phyloP scores from a whole-genome alignment of 2,797 vertebrate genomes.

The Limosa lapponica region DNA sequence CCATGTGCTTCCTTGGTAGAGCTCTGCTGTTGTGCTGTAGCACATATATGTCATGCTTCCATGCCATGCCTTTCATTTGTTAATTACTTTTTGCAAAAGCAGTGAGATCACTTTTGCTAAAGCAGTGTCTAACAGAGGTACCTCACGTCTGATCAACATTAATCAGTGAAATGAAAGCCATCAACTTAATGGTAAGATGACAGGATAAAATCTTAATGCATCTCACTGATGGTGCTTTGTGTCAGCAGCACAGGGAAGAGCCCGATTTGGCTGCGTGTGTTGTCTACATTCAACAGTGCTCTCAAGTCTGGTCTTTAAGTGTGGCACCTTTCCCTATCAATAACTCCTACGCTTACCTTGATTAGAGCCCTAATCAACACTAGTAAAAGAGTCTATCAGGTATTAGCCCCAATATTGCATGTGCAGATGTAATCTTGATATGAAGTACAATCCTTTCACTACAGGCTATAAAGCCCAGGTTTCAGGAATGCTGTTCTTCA shows the following conservation, averaged over 20 bases:
- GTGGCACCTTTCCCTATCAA: not conserved
- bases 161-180: not conserved
- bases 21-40: not conserved
- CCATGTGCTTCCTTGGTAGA: not conserved
- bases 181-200: not conserved
- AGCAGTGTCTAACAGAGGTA: not conserved
- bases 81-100: not conserved
- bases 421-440: too few relatives aligned
- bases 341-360: not conserved
- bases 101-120: not conserved
- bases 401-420: too few relatives aligned
- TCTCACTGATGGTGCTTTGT: not conserved
- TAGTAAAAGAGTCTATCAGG: not conserved
- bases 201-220: not conserved
- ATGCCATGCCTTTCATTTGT: fast-evolving
- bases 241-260: not conserved
- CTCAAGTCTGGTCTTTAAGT: not conserved
- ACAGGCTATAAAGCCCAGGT: too few relatives aligned
- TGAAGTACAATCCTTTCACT: too few relatives aligned
- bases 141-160: not conserved
- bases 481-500: not conserved
- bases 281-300: not conserved
- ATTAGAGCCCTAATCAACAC: not conserved
- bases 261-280: not conserved
- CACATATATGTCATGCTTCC: fast-evolving